These are phyloP conservation scores for Anastrepha obliqua DNA, from an alignment of 1,140 invertebrate genomes.

Conservation along the genomic window DNA sequence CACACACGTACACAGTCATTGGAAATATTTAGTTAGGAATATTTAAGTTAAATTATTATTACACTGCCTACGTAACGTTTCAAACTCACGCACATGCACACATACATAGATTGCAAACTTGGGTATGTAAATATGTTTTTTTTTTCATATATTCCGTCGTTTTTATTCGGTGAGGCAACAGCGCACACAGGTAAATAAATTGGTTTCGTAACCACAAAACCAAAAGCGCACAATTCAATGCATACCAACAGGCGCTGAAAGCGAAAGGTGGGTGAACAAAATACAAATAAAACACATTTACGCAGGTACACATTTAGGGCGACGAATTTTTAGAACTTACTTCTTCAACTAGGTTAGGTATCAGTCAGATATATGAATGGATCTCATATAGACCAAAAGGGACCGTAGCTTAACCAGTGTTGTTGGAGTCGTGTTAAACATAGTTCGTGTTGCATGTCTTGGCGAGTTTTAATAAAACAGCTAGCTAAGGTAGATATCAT, in stretches of 20 bases:
- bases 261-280: constrained; percentile 38
- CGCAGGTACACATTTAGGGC: neutral
- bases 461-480: too few relatives aligned
- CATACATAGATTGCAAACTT: neutral
- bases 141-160: neutral
- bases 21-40: neutral
- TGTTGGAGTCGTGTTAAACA: too few relatives aligned
- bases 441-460: too few relatives aligned
- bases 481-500: too few relatives aligned
- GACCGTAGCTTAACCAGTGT: too few relatives aligned
- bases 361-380: too few relatives aligned
- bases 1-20: neutral
- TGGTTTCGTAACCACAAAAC: constrained; percentile 73
- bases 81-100: neutral
- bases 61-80: neutral
- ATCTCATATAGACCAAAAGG: too few relatives aligned
- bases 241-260: constrained; percentile 50
- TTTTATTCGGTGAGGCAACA: neutral
- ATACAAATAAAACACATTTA: constrained; percentile 8
- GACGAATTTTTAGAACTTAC: too few relatives aligned
- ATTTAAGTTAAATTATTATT: constrained; percentile 31
- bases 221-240: constrained; percentile 61
- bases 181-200: constrained; percentile 68
- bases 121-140: neutral
- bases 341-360: too few relatives aligned